Base-by-base conservation (phyloP, 2,888 invertebrate species). In the Andrena minutula region DNA sequence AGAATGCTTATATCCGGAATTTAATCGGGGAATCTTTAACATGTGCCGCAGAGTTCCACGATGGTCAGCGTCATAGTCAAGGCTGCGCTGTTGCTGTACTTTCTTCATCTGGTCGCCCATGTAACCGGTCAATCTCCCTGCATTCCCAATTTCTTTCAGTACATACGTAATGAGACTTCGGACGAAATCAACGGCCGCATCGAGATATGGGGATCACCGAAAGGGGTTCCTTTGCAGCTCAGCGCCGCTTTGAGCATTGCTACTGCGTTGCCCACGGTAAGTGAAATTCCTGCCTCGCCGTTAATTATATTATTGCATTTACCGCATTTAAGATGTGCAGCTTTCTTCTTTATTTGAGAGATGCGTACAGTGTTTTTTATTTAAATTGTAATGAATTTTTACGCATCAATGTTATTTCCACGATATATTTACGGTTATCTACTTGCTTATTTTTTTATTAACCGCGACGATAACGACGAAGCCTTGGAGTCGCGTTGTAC, bases 191-290 rank as follows among this genome's bases (percentile, higher is more conserved):
- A 77, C 61, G 93, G 90, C 23, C 84, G 79, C n/a, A 83, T 93
- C 3, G 84, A 90, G 68, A 91, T 93, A 64, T 89, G 87, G 28
- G 51, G 70, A 0, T 87, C 90, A 8, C 92, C 91, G 2, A 88
- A 72, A 82, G 83, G 84, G 26, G 78, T 88, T 26, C 68, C 88
- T 12, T 71, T 92, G 8, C 87, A 89, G 77, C 68, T 92, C 12
- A 88, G 83, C 58, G 83, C 91, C n/a, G 66, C 71, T 2, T 78
- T 93, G 12, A 91, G 89, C 69, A 73, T 92, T 4, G 86, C 88
- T 12, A 82, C 83, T 23, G 79, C 82, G 2, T 77, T 93, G 32
- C 91, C 92, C 5, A 86, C 91, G 79, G 93, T 93, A 78, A 86
- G 84, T 51, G 51, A 32, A 12, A 0, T 1, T 7, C n/a, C 30